These are phyloP conservation scores for Anguilla marmorata DNA, from an alignment of 2,797 vertebrate species.

Conservation along the genomic window DNA sequence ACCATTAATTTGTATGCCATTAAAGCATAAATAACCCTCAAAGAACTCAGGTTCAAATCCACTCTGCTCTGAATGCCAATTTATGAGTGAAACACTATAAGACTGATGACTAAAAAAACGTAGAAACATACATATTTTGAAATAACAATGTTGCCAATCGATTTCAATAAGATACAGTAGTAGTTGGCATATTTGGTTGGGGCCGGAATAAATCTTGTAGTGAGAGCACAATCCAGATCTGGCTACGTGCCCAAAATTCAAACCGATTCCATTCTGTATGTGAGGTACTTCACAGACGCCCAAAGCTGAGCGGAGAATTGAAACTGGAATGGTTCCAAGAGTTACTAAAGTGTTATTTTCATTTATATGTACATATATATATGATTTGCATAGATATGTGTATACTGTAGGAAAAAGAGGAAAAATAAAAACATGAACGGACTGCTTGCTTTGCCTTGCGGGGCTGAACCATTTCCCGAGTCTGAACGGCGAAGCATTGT, in stretches of 20 bases:
- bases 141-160: not conserved
- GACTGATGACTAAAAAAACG: not conserved
- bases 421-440: not conserved
- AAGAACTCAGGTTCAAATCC: not conserved
- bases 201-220: no score
- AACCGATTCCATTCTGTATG: slow-evolving; percentile 5
- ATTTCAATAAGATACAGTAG: not conserved
- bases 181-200: not conserved
- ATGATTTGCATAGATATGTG: not conserved
- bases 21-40: not conserved
- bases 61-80: not conserved
- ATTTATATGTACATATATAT: not conserved
- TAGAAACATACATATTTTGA: not conserved
- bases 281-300: not conserved
- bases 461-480: slow-evolving; percentile 35
- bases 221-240: not conserved
- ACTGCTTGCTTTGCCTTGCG: slow-evolving; percentile 7
- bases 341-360: not conserved
- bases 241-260: not conserved
- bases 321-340: not conserved
- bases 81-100: no score
- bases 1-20: not conserved
- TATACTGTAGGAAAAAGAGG: not conserved
- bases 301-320: not conserved
- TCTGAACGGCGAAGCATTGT: slow-evolving; percentile 39